Evolutionary conservation across 2,113 vertebrate genomes (phyloP), one percentile per base, ranked within the genome.

Genomic region (Martes martes): DNA sequence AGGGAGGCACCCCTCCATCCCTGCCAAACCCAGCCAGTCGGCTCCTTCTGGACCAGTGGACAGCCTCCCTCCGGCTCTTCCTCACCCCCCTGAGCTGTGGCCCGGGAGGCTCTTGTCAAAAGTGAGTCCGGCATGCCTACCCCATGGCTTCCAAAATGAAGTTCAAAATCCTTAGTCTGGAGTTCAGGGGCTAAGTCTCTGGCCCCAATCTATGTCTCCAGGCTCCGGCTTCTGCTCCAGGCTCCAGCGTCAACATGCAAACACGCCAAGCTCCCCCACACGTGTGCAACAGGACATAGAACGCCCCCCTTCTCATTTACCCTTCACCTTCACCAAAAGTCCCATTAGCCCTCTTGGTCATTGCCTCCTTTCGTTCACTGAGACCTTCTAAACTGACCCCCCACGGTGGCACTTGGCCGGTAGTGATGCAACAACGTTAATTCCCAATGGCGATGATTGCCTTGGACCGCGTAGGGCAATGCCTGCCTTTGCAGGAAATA

Each of bases 361-460:
- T 23, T 19, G 50, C 11, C 28, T 4, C n/a, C 55, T 24, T n/a
- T 59, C 6, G 69, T 74, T 39, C 67, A 11, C 6, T 13, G 39
- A 7, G 18, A 16, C 8, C 85, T 80, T 57, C 61, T 19, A 3
- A 33, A 4, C 85, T 4, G 55, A 39, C 74, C 26, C 42, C 42
- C n/a, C 65, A 4, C 0, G 0, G 47, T 33, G 67, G 18, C 59
- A 4, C 3, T 11, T 47, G 45, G 21, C 31, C 0, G 21, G 50
- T 15, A 2, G 69, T 6, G n/a, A 55, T 3, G 16, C 2, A 3
- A 14, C 61, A 4, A 6, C 2, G 23, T 10, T 57, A 50, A 23
- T 47, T 69, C 11, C 2, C 11, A 5, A 8, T 4, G 21, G 36
- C 10, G 21, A 24, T 0, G 39, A 50, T 1, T 18, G 15, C n/a